Conservation (phyloP, 1,140 invertebrate genomes). For the Caenorhabditis remanei region DNA sequence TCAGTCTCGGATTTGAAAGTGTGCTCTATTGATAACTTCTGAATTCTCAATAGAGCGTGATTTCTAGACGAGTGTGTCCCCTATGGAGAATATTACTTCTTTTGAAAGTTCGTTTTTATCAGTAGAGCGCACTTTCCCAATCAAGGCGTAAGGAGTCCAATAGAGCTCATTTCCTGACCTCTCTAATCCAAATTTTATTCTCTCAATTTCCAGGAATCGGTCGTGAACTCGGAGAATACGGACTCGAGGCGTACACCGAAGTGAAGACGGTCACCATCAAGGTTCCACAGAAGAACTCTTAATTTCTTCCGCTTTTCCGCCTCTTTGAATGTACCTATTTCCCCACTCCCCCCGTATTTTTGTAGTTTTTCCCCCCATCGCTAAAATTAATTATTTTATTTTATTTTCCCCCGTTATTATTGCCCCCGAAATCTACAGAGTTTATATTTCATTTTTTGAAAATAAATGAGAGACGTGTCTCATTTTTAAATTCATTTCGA, state of each 20-base stretch:
- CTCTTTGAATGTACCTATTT: no score
- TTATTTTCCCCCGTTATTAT: no score
- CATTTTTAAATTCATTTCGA: background rate
- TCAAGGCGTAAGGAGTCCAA: no score
- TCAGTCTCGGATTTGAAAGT: no score
- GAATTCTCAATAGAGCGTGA: background rate
- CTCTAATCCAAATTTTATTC: background rate
- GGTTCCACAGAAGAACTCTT: conserved; percentile 70
- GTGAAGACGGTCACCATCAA: conserved; percentile 75
- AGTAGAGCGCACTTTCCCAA: no score
- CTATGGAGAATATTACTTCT: no score
- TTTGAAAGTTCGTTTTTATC: no score
- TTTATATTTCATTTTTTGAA: background rate
- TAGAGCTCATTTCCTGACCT: background rate
- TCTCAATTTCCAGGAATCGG: conserved; percentile 63
- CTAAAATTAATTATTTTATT: no score
- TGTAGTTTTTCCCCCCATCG: background rate
- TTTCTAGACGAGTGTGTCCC: background rate
- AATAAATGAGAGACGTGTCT: background rate
- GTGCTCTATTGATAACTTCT: no score
- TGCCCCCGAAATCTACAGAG: no score
- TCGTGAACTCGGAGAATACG: conserved; percentile 77
- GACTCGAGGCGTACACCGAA: conserved; percentile 75
- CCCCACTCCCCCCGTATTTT: background rate
- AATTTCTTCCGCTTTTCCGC: conserved; percentile 37